A percentile compares a stretch with the other conserved stretches of the same genome.
Conservation (phyloP, 1,140 invertebrate genomes). For the Drosophila lowei region DNA sequence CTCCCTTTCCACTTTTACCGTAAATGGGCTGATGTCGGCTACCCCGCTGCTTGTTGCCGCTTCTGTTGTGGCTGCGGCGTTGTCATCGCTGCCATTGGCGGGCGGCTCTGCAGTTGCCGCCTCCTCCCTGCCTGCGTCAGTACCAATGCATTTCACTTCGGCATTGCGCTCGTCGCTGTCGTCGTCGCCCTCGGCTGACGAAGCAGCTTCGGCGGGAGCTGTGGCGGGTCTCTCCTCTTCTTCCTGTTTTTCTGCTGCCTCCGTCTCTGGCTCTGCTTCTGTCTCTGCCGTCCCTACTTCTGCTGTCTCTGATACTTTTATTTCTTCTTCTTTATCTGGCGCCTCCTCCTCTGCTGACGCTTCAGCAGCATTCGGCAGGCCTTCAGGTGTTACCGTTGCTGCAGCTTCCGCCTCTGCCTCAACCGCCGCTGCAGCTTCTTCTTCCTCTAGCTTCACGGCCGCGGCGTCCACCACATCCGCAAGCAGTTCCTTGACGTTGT, state of each 20-base stretch:
- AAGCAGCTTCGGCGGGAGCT: slow-evolving; percentile 4
- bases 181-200: slow-evolving; percentile 11
- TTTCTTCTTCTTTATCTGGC: not conserved
- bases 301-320: no score
- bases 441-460: slow-evolving; percentile 56
- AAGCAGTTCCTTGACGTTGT: slow-evolving; percentile 40
- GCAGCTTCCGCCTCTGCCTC: slow-evolving; percentile 10
- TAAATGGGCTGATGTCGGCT: slow-evolving; percentile 18
- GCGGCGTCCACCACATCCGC: slow-evolving; percentile 52
- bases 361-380: not conserved
- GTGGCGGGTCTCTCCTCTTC: not conserved
- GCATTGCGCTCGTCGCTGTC: slow-evolving; percentile 4
- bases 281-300: slow-evolving; percentile 9
- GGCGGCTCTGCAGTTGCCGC: no score
- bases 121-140: slow-evolving; percentile 3
- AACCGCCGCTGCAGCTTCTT: slow-evolving; percentile 22
- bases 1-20: slow-evolving; percentile 34
- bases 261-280: slow-evolving; percentile 35
- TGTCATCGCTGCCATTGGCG: slow-evolving; percentile 18
- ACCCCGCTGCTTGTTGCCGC: slow-evolving; percentile 14
- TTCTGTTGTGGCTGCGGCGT: slow-evolving; percentile 16
- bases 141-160: slow-evolving; percentile 9
- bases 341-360: slow-evolving; percentile 1
- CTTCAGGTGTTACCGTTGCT: not conserved
- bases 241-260: slow-evolving; percentile 13